Conservation (phyloP, 2,113 vertebrate species). For the Labeo catla region DNA sequence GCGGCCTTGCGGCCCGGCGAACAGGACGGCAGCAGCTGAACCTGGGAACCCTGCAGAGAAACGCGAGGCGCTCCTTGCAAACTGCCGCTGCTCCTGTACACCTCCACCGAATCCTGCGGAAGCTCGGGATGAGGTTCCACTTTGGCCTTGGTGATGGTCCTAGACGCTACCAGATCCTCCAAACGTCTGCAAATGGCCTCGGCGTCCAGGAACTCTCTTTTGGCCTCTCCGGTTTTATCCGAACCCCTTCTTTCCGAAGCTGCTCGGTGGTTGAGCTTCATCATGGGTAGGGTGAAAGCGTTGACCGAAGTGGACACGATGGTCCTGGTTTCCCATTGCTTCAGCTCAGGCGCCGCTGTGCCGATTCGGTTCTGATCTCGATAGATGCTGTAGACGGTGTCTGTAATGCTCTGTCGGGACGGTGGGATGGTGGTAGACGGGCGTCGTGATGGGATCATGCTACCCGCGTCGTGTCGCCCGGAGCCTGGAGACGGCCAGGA, state of each 20-base stretch:
- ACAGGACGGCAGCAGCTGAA: constrained; percentile 59
- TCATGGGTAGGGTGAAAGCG: constrained; percentile 79
- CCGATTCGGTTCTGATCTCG: constrained; percentile 65
- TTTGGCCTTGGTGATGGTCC: constrained; percentile 55
- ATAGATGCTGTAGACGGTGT: constrained; percentile 86
- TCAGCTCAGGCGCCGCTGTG: constrained; percentile 30
- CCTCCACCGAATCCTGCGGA: constrained; percentile 55
- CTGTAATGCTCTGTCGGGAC: constrained; percentile 66
- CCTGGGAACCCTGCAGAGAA: constrained; percentile 66
- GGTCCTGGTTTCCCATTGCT: constrained; percentile 72
- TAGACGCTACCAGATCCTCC: constrained; percentile 37
- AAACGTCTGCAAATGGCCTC: constrained; percentile 48
- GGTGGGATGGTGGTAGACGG: constrained; percentile 58
- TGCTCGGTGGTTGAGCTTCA: constrained; percentile 68
- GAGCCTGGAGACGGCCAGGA: constrained; percentile 74
- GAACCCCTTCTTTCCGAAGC: constrained; percentile 59
- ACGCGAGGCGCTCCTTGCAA: constrained; percentile 69
- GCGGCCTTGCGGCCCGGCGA: constrained; percentile 59
- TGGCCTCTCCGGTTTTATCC: constrained; percentile 57
- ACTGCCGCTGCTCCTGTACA: constrained; percentile 80
- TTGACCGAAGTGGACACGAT: constrained; percentile 80
- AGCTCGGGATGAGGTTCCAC: constrained; percentile 54
- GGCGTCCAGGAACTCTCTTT: constrained; percentile 58
- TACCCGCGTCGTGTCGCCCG: constrained; percentile 46
- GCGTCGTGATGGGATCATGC: constrained; percentile 54